Evolutionary conservation across 2,113 vertebrate species (phyloP).

Genomic region (Elachura formosa): DNA sequence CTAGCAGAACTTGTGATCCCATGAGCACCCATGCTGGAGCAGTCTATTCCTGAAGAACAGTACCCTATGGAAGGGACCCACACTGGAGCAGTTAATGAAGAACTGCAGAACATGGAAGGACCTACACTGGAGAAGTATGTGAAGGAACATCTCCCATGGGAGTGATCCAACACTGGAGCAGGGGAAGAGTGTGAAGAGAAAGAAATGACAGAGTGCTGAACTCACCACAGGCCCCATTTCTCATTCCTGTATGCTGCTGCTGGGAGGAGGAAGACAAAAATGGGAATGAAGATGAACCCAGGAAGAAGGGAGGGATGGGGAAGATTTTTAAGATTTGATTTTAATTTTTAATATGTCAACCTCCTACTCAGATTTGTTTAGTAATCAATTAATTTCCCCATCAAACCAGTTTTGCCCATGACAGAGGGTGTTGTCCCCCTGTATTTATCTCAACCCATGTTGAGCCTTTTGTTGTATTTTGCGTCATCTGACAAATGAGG

Average conservation of each 20-base stretch:
- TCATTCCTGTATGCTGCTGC: rapidly evolving
- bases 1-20: not conserved
- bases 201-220: not conserved
- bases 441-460: not conserved
- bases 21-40: rapidly evolving
- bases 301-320: not conserved
- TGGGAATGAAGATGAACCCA: not conserved
- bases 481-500: not conserved
- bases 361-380: not conserved
- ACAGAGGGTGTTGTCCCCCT: not conserved
- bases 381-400: not conserved
- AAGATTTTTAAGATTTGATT: not conserved
- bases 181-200: not conserved
- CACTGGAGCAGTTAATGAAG: not conserved
- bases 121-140: rapidly evolving
- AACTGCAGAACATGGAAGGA: not conserved
- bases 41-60: not conserved
- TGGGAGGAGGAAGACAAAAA: not conserved
- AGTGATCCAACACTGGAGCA: rapidly evolving
- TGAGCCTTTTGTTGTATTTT: not conserved
- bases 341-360: not conserved
- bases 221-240: not conserved
- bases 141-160: not conserved
- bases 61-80: rapidly evolving
- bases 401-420: not conserved